Base-by-base conservation (phyloP, 2,113 vertebrate genomes). In the Erythrolamprus reginae region DNA sequence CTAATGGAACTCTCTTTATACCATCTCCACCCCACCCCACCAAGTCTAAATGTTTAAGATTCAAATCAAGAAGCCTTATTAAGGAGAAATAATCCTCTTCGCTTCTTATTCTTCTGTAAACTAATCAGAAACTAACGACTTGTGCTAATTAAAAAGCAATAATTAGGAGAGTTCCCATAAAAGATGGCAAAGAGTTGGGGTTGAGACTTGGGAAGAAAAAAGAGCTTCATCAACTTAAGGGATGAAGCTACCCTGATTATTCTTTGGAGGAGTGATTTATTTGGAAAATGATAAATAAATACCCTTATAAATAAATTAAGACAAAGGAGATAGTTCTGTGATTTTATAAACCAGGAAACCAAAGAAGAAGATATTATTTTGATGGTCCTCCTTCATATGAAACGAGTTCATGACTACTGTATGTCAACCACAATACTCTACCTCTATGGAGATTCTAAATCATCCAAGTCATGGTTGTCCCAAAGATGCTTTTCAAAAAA, bases 1-100 rank as follows among this genome's bases (percentile, higher is more conserved):
- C 47, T 38, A 9, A 9, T 58, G 17, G 33, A 48, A 42, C 19
- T 51, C 51, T 19, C 65, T 87, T 12, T 38, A 33, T 17, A 12
- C 33, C 3, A 19, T 50, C 5, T 87, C 21, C 42, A 48, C 28
- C 84, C 15, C n/a, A 6, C 23, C 55, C 26, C 24, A 70, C 4
- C 86, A 42, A 33, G 1, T 52, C 2, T 88, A 33, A 90, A 50
- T 3, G 12, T 47, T 90, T 52, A 53, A 1, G 84, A 83, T 86
- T 92, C 77, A 90, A 93, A 91, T 90, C 90, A 88, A 92, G 45
- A 42, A 89, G 6, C 55, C 87, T 61, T n/a, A 90, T 84, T 45
- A 45, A 45, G 82, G 51, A 38, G 52, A 28, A 12, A 1, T 84
- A 92, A 77, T 0, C 10, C 8, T 86, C 47, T 86, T 90, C 70